Conservation (phyloP, 2,113 vertebrate genomes). For the Zosterops lateralis region DNA sequence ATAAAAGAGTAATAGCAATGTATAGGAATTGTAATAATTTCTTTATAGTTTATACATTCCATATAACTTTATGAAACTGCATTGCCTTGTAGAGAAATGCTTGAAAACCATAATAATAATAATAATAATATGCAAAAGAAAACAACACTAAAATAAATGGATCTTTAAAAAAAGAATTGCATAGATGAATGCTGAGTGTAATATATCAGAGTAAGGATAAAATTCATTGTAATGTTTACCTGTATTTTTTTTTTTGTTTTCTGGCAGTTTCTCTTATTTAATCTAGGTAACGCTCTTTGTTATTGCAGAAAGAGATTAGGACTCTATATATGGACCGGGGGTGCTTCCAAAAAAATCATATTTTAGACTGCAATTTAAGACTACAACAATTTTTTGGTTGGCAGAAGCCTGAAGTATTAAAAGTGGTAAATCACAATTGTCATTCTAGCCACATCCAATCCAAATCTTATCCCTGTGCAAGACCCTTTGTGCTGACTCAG, state of each 20-base stretch:
- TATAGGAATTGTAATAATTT: not conserved
- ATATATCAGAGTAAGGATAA: not conserved
- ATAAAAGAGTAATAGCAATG: not conserved
- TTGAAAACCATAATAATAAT: not conserved
- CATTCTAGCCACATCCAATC: not conserved
- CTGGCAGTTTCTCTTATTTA: not conserved
- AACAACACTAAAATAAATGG: not conserved
- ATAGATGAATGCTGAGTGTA: not conserved
- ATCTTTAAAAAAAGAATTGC: not conserved
- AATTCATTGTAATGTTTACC: not conserved
- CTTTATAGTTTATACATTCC: not conserved
- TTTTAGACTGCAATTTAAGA: not conserved
- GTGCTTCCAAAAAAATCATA: not conserved
- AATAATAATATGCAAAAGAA: not conserved
- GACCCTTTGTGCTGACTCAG: not conserved
- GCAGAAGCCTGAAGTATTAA: not conserved
- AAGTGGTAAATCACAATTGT: not conserved
- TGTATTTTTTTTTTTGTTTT: not conserved
- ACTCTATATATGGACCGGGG: not conserved
- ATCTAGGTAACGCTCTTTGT: not conserved
- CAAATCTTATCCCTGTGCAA: accelerated
- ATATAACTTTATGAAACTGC: not conserved
- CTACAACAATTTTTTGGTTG: not conserved
- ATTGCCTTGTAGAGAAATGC: not conserved
- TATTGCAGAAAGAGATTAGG: not conserved